phyloP scores from a whole-genome alignment of 23 tunicate species.

The Styela clava region DNA sequence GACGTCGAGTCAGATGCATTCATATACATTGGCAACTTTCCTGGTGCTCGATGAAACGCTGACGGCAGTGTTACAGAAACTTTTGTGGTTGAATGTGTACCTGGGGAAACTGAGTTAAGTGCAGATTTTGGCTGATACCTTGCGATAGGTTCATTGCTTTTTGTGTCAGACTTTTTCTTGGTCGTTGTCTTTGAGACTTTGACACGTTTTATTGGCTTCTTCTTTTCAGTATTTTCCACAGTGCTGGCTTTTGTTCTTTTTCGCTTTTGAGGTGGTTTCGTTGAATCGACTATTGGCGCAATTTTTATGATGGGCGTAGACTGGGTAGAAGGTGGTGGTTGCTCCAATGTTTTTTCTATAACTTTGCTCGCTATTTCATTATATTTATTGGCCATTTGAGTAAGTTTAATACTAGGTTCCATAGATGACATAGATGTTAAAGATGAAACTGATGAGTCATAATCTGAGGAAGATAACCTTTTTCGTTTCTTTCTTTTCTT shows the following conservation, averaged over 20 bases:
- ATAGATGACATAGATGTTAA: neutral
- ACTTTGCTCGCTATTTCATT: slow-evolving; percentile 9
- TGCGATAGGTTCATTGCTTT: slow-evolving; percentile 4
- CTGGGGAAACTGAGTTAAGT: neutral
- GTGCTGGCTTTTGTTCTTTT: slow-evolving; percentile 27
- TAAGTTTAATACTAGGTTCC: neutral
- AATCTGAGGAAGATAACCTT: slow-evolving; percentile 8
- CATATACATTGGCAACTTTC: slow-evolving; percentile 70
- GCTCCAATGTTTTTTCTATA: neutral
- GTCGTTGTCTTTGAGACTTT: slow-evolving; percentile 5
- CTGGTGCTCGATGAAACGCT: slow-evolving; percentile 47
- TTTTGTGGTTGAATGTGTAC: neutral
- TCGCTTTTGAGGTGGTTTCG: neutral
- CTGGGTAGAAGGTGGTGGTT: neutral
- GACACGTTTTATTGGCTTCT: slow-evolving; percentile 27
- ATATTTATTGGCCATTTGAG: slow-evolving; percentile 4
- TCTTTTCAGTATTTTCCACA: slow-evolving; percentile 9
- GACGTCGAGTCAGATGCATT: slow-evolving; percentile 40
- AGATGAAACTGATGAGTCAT: slow-evolving; percentile 18
- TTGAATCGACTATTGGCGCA: neutral
- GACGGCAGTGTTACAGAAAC: neutral
- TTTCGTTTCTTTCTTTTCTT: slow-evolving; percentile 48
- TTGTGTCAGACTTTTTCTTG: slow-evolving; percentile 30
- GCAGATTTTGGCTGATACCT: slow-evolving; percentile 42
- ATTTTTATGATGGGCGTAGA: slow-evolving; percentile 3